Evolutionary conservation across 2,113 vertebrate species (phyloP), one percentile per base, ranked within the genome.

Genomic region (Sialia sialis): DNA sequence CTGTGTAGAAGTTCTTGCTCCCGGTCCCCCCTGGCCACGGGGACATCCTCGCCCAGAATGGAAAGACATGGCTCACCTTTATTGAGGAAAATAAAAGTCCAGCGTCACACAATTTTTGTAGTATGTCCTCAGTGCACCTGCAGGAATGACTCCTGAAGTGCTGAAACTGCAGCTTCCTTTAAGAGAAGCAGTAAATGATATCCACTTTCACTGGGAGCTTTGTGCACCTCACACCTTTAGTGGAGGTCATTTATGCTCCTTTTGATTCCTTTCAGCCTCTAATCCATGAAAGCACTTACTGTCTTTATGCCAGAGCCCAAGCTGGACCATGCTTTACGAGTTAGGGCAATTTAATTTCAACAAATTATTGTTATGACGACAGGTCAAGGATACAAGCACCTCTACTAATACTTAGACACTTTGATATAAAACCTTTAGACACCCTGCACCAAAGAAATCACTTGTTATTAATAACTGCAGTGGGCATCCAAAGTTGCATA

Each of bases 51-150:
- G 98, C 69, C 98, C 98, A 25, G 98, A 97, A 90, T 99, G 98
- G 96, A 98, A 99, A 16, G 99, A 99, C 99, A 99, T 99, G 89
- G 94, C 97, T 94, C 95, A 96, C 91, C 97, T 97, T 94, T 64
- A 89, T 81, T 0, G 12, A 56, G 54, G 90, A 60, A 95, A 73
- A 84, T 9, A 95, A 70, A 77, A 54, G 38, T 19, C 22, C 34
- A 46, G 30, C 9, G 54, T 82, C 70, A 90, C 8, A 66, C 15
- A 41, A 9, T 2, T 72, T 68, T 82, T 66, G 13, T 49, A 66
- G 34, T 11, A 49, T 9, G 36, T 3, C 34, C 32, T 66, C 41
- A 69, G 23, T 3, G 7, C 32, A 54, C 15, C 22, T 55, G 20
- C 51, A 91, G 72, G 13, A 87, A 39, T 36, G 56, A 41, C 9